Base-by-base conservation (phyloP, 2,888 invertebrate genomes). In the Calameuta pallipes region DNA sequence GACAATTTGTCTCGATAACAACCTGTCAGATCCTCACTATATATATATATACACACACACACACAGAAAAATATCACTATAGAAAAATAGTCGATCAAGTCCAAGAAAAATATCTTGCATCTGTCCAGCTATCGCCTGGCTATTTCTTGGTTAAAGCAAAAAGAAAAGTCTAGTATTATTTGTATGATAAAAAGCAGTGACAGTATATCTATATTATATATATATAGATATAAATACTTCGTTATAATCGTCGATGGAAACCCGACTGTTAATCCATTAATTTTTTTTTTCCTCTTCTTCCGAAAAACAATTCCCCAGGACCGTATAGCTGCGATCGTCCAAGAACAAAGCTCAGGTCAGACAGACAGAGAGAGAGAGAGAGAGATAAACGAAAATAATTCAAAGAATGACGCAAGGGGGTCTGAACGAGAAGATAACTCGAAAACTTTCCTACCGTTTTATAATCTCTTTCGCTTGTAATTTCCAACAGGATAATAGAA, bases 1-100 rank as follows among this genome's bases (percentile, higher is more conserved):
- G 73, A n/a, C 41, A 56, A 76, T 73, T 76, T 73, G 41, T 76
- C 76, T 76, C 76, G 71, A 73, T 76, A 76, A 76, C 76, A 76
- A 73, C 73, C 73, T 76, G 37, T 73, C 76, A 34, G 71, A 37
- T 73, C 68, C 34, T 75, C 23, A n/a, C 41, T 34, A 75, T 30
- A 11, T 56, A 37, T 75, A 75, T 68, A 75, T 11, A 12, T 56
- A 75, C 68, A 33, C 34, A 23, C 4, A 23, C 4, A 34, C 11
- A 34, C 1, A 11, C 30, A 41, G 6, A 70, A 4, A 37, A 71
- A 23, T 56, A 23, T 41, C 41, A 15, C 41, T 23, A 56, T 56
- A 56, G 56, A 56, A 56, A 77, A 73, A 77, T 30, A 31, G 56
- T 33, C 73, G 74, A 56, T n/a, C 68, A 56, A 36, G 33, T 15